These are phyloP conservation scores for Eupithecia inturbata DNA, from an alignment of 2,888 invertebrate species.

Conservation along the genomic window DNA sequence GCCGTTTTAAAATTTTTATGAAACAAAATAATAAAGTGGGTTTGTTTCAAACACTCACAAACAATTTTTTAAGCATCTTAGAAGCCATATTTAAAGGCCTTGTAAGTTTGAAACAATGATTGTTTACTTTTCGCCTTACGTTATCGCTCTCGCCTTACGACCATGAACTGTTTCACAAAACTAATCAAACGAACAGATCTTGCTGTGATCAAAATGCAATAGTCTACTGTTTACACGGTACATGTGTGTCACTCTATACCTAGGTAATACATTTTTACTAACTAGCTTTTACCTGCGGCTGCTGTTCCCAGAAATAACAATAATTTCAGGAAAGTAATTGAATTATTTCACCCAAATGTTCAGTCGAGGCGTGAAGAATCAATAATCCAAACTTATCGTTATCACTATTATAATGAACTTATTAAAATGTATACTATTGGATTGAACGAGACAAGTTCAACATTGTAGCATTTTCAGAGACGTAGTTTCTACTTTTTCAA, in stretches of 20 bases:
- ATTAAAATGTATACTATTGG: too few species aligned
- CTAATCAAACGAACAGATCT: background rate
- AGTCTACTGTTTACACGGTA: background rate
- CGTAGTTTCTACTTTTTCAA: background rate
- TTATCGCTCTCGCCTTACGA: constrained; percentile 18
- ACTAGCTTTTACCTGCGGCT: background rate
- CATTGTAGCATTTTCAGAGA: background rate
- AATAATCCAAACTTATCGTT: background rate
- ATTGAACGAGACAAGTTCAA: background rate
- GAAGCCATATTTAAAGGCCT: background rate
- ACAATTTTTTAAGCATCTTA: background rate
- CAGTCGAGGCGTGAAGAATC: background rate
- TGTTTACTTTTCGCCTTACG: constrained; percentile 11
- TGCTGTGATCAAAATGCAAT: background rate
- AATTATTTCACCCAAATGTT: background rate
- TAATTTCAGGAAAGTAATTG: background rate
- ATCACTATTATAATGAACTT: too few species aligned
- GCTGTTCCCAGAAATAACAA: background rate
- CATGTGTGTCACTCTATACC: background rate
- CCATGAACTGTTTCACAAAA: constrained; percentile 22
- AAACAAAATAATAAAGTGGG: background rate
- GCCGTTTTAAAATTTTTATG: background rate
- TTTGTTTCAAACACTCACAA: background rate
- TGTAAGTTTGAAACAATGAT: background rate
- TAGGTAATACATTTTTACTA: background rate